Base-by-base conservation (phyloP, 2,797 vertebrate genomes). In the Vespertilio murinus region DNA sequence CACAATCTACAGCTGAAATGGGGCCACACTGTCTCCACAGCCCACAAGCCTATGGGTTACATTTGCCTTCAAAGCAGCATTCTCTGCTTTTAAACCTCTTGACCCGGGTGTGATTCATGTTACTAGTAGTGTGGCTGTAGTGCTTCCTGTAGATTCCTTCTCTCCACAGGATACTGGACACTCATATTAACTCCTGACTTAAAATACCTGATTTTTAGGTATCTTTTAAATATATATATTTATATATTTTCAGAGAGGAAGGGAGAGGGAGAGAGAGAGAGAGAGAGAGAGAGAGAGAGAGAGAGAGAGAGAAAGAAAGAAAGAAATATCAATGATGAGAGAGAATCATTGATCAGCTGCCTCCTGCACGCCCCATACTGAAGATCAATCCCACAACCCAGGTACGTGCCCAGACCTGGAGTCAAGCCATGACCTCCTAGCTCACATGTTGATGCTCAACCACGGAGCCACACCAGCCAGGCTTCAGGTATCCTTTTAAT, bases 51-150 rank as follows among this genome's bases (percentile, higher is more conserved):
- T 45, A 12, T 5, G 22, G 47, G 28, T 10, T 40, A 9, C 6
- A 8, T 3, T 23, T 16, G 23, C 47, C 52, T 88, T 64, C 90
- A 54, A 49, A 74, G 11, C 23, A 33, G 47, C 18, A 8, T 35
- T 23, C 59, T 18, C 45, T 69, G 3, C 28, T 33, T 10, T 9
- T 35, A 59, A 69, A 25, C 4, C 54, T 67, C 35, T 25, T 22
- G 23, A 91, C 23, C 38, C 16, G 30, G 23, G 28, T 12, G n/a
- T 22, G 25, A 5, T 30, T 20, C 0, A 1, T 28, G 16, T 12
- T 25, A n/a, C 6, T 25, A 11, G 9, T 6, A 54, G 23, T 3
- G 0, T 22, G 22, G 17, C 16, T 54, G 20, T 1, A 9, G 0
- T 6, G 49, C 52, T 12, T 30, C 59, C 25, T 23, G 5, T 5